phyloP scores from a whole-genome alignment of 2,888 invertebrate genomes.

The Myopa tessellatipennis region DNA sequence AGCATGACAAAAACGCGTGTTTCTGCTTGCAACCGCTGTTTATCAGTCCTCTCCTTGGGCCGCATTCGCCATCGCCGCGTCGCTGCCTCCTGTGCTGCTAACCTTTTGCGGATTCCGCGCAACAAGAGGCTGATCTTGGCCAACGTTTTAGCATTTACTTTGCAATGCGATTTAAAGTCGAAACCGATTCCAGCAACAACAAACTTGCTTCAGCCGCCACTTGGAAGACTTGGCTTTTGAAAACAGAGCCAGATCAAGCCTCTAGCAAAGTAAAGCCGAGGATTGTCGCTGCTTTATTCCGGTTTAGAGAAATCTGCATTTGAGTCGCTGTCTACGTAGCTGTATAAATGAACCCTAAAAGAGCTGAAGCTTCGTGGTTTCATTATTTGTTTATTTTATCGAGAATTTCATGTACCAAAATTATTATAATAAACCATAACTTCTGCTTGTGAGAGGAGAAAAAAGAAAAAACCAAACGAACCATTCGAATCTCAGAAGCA shows the following conservation, averaged over 20 bases:
- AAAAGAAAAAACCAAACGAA: constrained; percentile 33
- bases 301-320: no score
- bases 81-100: neutral
- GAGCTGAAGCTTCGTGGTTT: no score
- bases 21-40: constrained; percentile 13
- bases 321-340: no score
- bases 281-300: no score
- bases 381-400: no score
- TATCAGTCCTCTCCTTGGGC: neutral
- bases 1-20: constrained; percentile 35
- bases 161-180: no score
- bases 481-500: neutral
- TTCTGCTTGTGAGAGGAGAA: constrained; percentile 1
- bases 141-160: neutral
- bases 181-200: no score
- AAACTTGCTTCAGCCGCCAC: no score
- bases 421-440: neutral
- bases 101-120: neutral
- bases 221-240: no score
- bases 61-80: neutral
- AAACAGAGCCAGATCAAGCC: no score
- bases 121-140: neutral
- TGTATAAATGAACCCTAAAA: no score
- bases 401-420: neutral
- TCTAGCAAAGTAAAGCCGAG: no score